Evolutionary conservation across 2,888 invertebrate genomes (phyloP).

Genomic region (Corbicula japonica): DNA sequence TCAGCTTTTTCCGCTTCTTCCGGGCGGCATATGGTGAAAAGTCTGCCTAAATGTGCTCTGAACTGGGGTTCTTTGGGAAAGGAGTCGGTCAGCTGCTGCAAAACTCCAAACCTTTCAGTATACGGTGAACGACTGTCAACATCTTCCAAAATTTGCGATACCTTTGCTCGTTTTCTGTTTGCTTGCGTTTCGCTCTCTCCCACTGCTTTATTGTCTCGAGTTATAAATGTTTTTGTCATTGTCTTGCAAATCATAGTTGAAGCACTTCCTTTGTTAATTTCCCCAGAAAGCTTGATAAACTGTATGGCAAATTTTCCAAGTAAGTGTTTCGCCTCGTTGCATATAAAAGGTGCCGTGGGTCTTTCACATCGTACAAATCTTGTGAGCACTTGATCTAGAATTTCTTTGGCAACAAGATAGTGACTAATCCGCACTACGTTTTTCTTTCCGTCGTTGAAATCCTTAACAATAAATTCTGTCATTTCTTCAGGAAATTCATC

Average conservation of each 20-base stretch:
- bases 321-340: constrained; percentile 19
- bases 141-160: constrained; percentile 49
- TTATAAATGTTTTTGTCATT: constrained; percentile 58
- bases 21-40: constrained; percentile 66
- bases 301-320: constrained; percentile 39
- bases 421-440: constrained; percentile 64
- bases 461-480: constrained; percentile 54
- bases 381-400: constrained; percentile 61
- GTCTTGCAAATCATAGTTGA: constrained; percentile 28
- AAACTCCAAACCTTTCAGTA: constrained; percentile 48
- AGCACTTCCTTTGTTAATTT: constrained; percentile 2
- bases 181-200: constrained; percentile 36
- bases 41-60: constrained; percentile 69
- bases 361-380: too few relatives aligned
- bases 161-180: constrained; percentile 17
- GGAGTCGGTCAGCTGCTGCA: constrained; percentile 56
- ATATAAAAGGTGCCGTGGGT: too few relatives aligned
- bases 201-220: constrained; percentile 40
- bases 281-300: constrained; percentile 48
- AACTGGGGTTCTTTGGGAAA: constrained; percentile 70
- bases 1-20: constrained; percentile 66
- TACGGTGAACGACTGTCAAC: constrained; percentile 45
- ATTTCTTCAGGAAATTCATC: constrained; percentile 59
- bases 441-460: constrained; percentile 42
- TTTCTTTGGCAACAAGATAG: constrained; percentile 69